These are phyloP conservation scores for Cynaeus angustus DNA, from an alignment of 2,888 invertebrate species.

Conservation along the genomic window DNA sequence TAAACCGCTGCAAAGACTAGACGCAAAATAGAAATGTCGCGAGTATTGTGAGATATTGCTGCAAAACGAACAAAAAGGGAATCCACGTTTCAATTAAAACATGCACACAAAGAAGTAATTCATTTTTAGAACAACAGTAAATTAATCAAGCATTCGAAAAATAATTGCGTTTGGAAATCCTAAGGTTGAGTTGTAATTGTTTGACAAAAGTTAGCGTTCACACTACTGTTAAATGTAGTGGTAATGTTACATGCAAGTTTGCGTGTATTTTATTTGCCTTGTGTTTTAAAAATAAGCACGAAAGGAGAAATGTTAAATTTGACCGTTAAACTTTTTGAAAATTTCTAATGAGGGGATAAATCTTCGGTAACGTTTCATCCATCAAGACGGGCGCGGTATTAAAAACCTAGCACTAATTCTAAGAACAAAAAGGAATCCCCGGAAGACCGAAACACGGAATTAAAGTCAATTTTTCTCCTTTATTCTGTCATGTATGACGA, in stretches of 20 bases:
- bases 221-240: neutral
- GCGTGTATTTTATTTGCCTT: slow-evolving; percentile 4
- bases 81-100: neutral
- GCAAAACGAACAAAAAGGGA: neutral
- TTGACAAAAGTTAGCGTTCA: neutral
- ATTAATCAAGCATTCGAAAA: neutral
- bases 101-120: neutral
- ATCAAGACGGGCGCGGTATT: neutral
- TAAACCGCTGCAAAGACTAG: slow-evolving; percentile 18
- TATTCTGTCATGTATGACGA: neutral
- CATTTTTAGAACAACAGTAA: neutral
- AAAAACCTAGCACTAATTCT: neutral
- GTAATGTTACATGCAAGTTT: slow-evolving; percentile 5
- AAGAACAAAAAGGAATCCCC: neutral
- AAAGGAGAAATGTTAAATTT: neutral
- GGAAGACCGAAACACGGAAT: neutral
- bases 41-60: slow-evolving; percentile 2
- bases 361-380: neutral
- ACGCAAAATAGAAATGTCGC: slow-evolving; percentile 10
- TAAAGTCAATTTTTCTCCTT: slow-evolving; percentile 5
- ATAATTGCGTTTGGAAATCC: neutral
- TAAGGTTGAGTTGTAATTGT: neutral
- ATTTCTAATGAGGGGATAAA: neutral
- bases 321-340: slow-evolving; percentile 2
- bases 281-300: slow-evolving; percentile 7